Evolutionary conservation across 2,797 vertebrate species (phyloP), one percentile per base, ranked within the genome.

Genomic region (Cossypha niveicapilla): DNA sequence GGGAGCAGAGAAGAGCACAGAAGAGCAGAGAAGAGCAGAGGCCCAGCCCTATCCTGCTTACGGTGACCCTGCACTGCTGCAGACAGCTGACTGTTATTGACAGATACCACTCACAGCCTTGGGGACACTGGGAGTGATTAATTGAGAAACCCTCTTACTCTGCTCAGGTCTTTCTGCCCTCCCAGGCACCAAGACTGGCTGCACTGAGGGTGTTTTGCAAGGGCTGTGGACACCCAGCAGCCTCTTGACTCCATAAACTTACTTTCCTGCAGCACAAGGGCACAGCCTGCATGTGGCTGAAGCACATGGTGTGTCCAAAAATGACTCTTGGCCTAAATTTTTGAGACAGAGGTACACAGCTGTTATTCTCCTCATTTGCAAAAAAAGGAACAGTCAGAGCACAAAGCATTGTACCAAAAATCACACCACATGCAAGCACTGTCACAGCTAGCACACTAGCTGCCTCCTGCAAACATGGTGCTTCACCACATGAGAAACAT

Each of bases 111-210:
- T 47, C 0, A 1, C 13, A 66, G 11, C 11, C 7, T 2, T 2
- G 3, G 6, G 28, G 16, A 42, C 16, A 18, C 7, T 0, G 0
- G 0, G 3, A 2, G 4, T 16, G 10, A 50, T 58, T n/a, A 41
- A 28, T 1, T 35, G 28, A 62, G 54, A 45, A 78, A 41, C 5
- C 5, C 8, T 9, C 15, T 47, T 34, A 9, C 3, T 8, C 47
- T 50, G 21, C 28, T 58, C 14, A 27, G 18, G 21, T 68, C 24
- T 47, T 86, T 82, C 32, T 79, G 37, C 35, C 28, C 18, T 13
- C 6, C 14, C 44, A 66, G n/a, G 21, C 12, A 61, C 17, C 4
- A 1, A 48, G 28, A 35, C 22, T 1, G 1, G 10, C 51, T 76
- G 30, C 13, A 42, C 21, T 1, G 4, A 66, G 13, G 17, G 6